These are phyloP conservation scores for Mobula hypostoma DNA, from an alignment of 2,113 vertebrate species.

Conservation along the genomic window DNA sequence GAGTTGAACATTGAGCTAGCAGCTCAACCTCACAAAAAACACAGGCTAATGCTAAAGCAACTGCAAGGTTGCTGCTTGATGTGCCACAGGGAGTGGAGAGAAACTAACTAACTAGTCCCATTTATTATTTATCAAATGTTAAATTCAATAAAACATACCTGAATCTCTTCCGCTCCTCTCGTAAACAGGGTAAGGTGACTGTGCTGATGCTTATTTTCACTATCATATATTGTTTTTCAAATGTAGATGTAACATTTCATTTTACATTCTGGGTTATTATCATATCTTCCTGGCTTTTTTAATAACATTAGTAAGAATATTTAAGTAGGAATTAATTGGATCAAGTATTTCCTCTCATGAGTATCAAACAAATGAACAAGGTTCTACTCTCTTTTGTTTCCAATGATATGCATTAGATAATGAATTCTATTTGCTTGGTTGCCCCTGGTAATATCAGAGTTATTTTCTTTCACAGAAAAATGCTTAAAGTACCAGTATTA, in stretches of 20 bases:
- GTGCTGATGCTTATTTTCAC: neutral
- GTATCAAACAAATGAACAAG: neutral
- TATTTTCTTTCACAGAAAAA: neutral
- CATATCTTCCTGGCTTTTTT: neutral
- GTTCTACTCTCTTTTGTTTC: neutral
- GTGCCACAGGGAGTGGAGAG: no score
- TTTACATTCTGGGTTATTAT: neutral
- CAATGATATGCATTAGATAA: neutral
- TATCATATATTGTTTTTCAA: neutral
- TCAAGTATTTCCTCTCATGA: neutral
- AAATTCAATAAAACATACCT: neutral
- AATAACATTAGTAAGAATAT: neutral
- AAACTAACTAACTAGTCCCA: neutral
- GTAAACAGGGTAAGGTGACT: neutral
- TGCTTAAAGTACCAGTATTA: neutral
- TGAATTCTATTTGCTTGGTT: neutral
- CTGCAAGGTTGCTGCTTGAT: no score
- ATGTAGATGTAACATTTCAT: neutral
- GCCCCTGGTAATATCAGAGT: neutral
- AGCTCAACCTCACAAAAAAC: no score
- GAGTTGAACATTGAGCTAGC: no score
- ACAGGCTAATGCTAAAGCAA: no score
- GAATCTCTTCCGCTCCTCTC: neutral
- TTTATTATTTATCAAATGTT: neutral
- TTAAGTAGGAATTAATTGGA: neutral